Evolutionary conservation across 2,888 invertebrate species (phyloP).

Genomic region (Drosophila sordidula): DNA sequence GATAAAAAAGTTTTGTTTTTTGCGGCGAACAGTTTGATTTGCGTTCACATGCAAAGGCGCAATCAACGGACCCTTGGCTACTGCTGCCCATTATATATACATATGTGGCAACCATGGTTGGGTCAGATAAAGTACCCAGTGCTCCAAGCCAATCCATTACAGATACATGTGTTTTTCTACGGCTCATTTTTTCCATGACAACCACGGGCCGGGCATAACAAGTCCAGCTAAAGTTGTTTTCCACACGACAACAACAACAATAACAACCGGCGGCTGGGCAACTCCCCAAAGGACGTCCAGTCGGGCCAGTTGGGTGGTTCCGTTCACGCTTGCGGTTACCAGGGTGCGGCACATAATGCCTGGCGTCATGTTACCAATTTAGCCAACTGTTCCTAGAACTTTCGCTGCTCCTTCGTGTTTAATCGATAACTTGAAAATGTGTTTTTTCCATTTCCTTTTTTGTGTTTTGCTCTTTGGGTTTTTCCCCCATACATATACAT

Average conservation of each 20-base stretch:
- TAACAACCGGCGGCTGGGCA: slow-evolving; percentile 13
- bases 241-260: slow-evolving; percentile 46
- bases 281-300: slow-evolving; percentile 56
- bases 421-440: slow-evolving; percentile 61
- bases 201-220: slow-evolving; percentile 49
- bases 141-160: slow-evolving; percentile 20
- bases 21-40: slow-evolving; percentile 22
- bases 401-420: slow-evolving; percentile 60
- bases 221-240: slow-evolving; percentile 60
- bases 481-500: slow-evolving; percentile 8
- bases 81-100: slow-evolving; percentile 5
- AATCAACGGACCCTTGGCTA: slow-evolving; percentile 21
- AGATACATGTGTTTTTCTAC: slow-evolving; percentile 18
- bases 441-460: slow-evolving; percentile 1
- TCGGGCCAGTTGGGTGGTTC: slow-evolving; percentile 38
- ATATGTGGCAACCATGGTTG: not conserved
- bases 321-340: slow-evolving; percentile 28
- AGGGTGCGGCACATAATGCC: slow-evolving; percentile 66
- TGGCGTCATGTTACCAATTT: slow-evolving; percentile 77
- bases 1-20: slow-evolving; percentile 17
- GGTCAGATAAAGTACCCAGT: slow-evolving; percentile 35
- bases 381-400: slow-evolving; percentile 49
- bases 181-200: slow-evolving; percentile 44
- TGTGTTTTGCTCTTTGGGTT: not conserved
- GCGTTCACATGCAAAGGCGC: slow-evolving; percentile 40